Percentiles rank a stretch among this genome's conserved stretches.
Conservation (phyloP, 2,113 vertebrate species). For the Xiphias gladius region DNA sequence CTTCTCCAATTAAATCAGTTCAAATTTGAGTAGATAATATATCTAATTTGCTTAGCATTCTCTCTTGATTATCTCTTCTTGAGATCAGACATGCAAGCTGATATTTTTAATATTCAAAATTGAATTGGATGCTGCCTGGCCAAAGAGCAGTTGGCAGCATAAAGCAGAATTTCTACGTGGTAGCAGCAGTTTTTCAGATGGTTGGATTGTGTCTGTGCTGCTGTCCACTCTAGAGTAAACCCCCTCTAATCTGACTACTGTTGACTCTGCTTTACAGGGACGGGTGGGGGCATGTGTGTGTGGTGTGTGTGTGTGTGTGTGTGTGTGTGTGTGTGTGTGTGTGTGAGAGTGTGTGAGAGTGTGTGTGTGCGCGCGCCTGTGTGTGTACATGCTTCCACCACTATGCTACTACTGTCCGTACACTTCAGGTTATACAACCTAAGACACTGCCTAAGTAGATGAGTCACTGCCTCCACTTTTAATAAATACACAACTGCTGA, state of each 20-base stretch:
- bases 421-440: too few relatives aligned
- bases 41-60: background rate
- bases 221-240: constrained; percentile 10
- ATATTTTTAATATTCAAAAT: background rate
- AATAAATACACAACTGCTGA: background rate
- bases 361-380: too few relatives aligned
- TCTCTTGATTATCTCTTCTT: background rate
- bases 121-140: background rate
- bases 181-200: constrained; percentile 10
- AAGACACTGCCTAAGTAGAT: background rate
- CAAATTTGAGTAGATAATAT: background rate
- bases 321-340: background rate
- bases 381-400: background rate
- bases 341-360: too few relatives aligned
- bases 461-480: background rate
- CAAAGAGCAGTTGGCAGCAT: background rate
- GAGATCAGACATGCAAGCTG: background rate
- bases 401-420: too few relatives aligned
- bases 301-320: background rate
- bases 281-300: too few relatives aligned
- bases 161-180: background rate
- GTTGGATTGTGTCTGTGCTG: constrained; percentile 7
- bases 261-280: background rate
- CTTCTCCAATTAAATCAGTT: background rate
- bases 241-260: constrained; percentile 18